Evolutionary conservation across 2,888 invertebrate genomes (phyloP).

Genomic region (Bombylius discolor): DNA sequence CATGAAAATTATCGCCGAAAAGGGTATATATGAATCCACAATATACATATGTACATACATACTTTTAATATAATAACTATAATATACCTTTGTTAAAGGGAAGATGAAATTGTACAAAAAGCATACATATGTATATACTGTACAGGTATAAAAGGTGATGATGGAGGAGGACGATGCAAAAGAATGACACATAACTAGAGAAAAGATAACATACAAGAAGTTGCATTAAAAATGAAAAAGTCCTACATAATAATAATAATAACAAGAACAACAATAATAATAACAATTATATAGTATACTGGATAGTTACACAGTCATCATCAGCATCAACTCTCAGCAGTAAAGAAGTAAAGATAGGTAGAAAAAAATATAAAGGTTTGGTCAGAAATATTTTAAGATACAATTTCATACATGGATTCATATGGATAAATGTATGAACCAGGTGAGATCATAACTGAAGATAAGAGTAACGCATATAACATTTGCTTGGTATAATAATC

Average conservation of each 20-base stretch:
- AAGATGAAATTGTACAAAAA: not conserved
- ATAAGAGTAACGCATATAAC: not conserved
- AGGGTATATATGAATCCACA: not conserved
- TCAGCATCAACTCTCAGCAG: too few relatives aligned
- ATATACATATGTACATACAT: not conserved
- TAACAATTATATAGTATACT: too few relatives aligned
- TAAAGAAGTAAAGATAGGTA: too few relatives aligned
- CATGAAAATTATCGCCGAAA: not conserved
- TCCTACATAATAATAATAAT: too few relatives aligned
- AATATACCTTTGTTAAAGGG: not conserved
- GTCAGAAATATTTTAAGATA: not conserved
- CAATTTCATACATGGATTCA: not conserved
- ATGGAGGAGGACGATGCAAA: not conserved
- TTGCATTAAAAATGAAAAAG: too few relatives aligned
- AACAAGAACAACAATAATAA: too few relatives aligned
- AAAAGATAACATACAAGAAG: not conserved
- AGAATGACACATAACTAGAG: not conserved
- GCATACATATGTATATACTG: too few relatives aligned
- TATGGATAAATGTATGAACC: not conserved
- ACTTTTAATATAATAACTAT: too few relatives aligned
- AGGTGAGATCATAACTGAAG: not conserved
- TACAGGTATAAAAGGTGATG: not conserved
- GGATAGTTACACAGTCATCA: too few relatives aligned
- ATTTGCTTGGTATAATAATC: not conserved
- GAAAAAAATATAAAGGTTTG: not conserved